Conservation (phyloP, 2,888 invertebrate species). For the Pristionchus japonicus region DNA sequence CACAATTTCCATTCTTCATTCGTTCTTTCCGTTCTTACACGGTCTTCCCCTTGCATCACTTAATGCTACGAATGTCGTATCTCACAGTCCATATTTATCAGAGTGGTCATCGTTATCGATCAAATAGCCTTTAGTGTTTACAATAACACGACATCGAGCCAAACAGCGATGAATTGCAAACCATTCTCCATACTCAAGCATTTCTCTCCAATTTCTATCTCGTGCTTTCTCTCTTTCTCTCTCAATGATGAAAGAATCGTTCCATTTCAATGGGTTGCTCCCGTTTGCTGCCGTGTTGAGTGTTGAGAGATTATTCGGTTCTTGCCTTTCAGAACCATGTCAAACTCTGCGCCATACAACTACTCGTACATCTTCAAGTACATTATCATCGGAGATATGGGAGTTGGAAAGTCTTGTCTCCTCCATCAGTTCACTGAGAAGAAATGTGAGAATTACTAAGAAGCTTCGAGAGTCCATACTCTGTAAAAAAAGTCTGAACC, state of each 20-base stretch:
- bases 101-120: neutral
- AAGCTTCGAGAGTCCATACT: no score
- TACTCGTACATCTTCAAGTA: slow-evolving; percentile 99
- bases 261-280: neutral
- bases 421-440: slow-evolving; percentile 99
- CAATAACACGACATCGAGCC: neutral
- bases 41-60: no score
- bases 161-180: slow-evolving; percentile 2
- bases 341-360: slow-evolving; percentile 93
- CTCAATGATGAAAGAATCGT: slow-evolving; percentile 9
- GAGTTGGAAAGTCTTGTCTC: slow-evolving; percentile 98
- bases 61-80: no score
- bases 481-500: no score
- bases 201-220: neutral
- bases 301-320: neutral
- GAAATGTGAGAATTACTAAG: slow-evolving; percentile 88
- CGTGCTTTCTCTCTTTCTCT: neutral
- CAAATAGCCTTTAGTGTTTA: neutral
- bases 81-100: neutral
- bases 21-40: neutral
- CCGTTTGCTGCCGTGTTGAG: neutral
- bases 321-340: slow-evolving; percentile 53
- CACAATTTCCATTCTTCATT: no score
- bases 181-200: slow-evolving; percentile 20
- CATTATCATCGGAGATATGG: slow-evolving; percentile 99